Evolutionary conservation across 2,888 invertebrate species (phyloP).

Genomic region (Tiliacea citrago): DNA sequence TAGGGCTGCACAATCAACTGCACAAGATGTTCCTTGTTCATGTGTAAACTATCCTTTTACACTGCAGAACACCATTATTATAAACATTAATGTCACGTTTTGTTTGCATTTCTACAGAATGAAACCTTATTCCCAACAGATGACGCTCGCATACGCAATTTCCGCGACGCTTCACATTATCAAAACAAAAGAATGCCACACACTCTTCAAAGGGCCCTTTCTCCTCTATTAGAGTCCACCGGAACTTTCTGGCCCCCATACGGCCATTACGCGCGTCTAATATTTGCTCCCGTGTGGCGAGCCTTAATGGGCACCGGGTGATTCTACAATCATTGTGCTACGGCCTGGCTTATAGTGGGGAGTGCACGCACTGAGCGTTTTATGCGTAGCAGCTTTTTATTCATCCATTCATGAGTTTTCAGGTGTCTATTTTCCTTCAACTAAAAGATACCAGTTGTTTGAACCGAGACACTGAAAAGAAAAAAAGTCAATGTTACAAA

Average conservation of each 20-base stretch:
- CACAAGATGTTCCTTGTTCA: too few relatives aligned
- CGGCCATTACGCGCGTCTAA: constrained; percentile 44
- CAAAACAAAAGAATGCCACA: constrained; percentile 31
- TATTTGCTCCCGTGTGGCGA: constrained; percentile 50
- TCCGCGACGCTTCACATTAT: constrained; percentile 1
- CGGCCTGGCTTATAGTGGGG: constrained; percentile 21
- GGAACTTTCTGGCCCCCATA: constrained; percentile 20
- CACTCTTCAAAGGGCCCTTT: constrained; percentile 1
- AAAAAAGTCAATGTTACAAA: too few relatives aligned
- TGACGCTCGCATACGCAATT: background rate
- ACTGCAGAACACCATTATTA: too few relatives aligned
- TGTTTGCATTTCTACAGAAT: background rate
- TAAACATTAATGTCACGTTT: background rate
- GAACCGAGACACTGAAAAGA: too few relatives aligned
- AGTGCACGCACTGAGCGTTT: constrained; percentile 5
- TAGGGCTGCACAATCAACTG: too few relatives aligned
- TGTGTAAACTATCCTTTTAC: background rate
- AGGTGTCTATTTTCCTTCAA: too few relatives aligned
- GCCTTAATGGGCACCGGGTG: constrained; percentile 42
- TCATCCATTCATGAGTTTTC: too few relatives aligned
- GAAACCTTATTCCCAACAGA: background rate
- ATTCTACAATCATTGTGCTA: constrained; percentile 43
- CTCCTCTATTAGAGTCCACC: constrained; percentile 20
- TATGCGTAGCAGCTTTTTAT: too few relatives aligned
- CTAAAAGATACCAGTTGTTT: too few relatives aligned